Base-by-base conservation (phyloP, 2,113 vertebrate species). In the Pogona vitticeps region DNA sequence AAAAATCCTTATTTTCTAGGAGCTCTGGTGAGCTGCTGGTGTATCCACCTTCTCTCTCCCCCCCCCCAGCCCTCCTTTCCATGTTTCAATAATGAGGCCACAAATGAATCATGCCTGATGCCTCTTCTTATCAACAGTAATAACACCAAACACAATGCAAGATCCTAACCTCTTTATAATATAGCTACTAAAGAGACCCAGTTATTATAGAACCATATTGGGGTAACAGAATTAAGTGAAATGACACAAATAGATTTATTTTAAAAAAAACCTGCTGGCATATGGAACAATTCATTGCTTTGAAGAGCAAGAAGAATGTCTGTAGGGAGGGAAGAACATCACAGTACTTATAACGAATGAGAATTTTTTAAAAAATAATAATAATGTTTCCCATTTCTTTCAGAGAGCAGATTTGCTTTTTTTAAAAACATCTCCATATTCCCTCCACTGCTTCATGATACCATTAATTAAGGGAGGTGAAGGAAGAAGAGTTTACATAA, bases 161-260 rank as follows among this genome's bases (percentile, higher is more conserved):
- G 75, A 82, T 67, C 81, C 3, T 88, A 40, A 90, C 70, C 85
- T 92, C 68, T 58, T 86, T 84, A 20, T 0, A 0, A 13, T 76
- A 15, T 68, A 82, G 85, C 72, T 84, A 85, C 61, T 58, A 79
- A 86, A 86, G 80, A 87, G 82, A 86, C 80, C 82, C 38, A 33
- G 79, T 84, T 93, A 87, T 10, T 28, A 68, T 12, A 0, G 83
- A 82, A 82, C 86, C 70, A 71, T 31, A 75, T 72, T 88, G 79
- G 56, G 90, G 93, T 93, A 91, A 92, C 65, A 88, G 77, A 36
- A 88, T 86, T 63, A 91, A 92, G 88, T 83, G 76, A 90, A 93
- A 92, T 82, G 68, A 52, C 75, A 52, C 42, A 76, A 9, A 76
- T 17, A 76, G 21, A 42, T 65, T 65, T n/a, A n/a, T 65, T 65